phyloP scores from a whole-genome alignment of 2,797 vertebrate species.

The Rhynchonycteris naso region DNA sequence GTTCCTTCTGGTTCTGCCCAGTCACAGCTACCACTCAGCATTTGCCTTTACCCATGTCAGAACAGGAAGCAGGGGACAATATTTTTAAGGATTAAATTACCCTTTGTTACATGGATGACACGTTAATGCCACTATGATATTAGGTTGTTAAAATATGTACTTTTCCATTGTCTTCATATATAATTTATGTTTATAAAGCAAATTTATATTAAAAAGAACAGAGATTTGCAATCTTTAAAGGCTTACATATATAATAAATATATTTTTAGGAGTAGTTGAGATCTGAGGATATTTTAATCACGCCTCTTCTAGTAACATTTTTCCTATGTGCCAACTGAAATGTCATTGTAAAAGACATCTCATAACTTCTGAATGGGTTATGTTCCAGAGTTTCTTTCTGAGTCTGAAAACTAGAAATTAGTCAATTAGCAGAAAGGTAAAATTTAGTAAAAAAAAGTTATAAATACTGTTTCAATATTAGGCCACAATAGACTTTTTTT shows the following conservation, averaged over 20 bases:
- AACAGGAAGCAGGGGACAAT: neutral
- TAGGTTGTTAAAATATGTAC: constrained; percentile 34
- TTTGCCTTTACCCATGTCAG: neutral
- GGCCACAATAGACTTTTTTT: neutral
- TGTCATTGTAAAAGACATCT: neutral
- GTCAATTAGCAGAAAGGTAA: no score
- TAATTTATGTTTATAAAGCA: neutral
- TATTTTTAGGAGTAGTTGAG: neutral
- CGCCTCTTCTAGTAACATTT: neutral
- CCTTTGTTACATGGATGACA: neutral
- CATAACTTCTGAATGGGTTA: constrained; percentile 29
- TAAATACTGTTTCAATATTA: neutral
- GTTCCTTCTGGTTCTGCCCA: constrained; percentile 43
- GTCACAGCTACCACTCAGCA: neutral
- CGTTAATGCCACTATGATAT: neutral
- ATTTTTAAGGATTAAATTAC: constrained; percentile 30
- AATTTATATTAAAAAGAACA: neutral
- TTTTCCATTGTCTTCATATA: neutral
- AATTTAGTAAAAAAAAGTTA: neutral
- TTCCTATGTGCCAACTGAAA: neutral
- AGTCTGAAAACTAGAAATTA: constrained; percentile 9
- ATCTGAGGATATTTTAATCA: neutral
- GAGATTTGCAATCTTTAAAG: constrained; percentile 11
- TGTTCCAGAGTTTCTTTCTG: neutral
- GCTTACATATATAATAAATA: neutral